Conservation (phyloP, 2,888 invertebrate genomes). For the Myopa testacea region DNA sequence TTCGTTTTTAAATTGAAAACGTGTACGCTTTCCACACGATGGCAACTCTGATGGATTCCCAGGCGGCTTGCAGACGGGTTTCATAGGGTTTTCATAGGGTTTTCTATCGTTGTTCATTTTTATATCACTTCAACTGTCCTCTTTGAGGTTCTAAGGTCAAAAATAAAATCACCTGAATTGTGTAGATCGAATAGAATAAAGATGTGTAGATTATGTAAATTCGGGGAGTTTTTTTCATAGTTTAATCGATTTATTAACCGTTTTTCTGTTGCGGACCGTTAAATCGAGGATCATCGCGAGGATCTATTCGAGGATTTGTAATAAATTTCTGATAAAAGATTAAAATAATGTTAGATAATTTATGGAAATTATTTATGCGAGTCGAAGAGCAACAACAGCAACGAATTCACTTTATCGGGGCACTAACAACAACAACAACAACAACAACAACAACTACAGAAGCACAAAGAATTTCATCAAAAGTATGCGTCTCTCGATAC, state of each 20-base stretch:
- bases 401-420: constrained; percentile 19
- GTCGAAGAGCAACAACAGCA: constrained; percentile 31
- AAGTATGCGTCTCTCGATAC: neutral
- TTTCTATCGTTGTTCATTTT: neutral
- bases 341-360: constrained; percentile 45
- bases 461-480: neutral
- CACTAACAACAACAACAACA: constrained; percentile 2
- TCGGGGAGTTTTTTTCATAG: neutral
- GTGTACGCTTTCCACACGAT: neutral
- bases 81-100: neutral
- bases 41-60: neutral
- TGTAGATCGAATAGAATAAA: too few relatives aligned
- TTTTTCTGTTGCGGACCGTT: neutral
- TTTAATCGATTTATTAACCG: constrained; percentile 22
- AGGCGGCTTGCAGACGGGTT: too few relatives aligned
- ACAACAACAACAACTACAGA: neutral
- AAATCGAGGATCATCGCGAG: too few relatives aligned
- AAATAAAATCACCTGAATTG: too few relatives aligned
- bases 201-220: too few relatives aligned
- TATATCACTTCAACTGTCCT: too few relatives aligned
- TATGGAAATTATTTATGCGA: constrained; percentile 45
- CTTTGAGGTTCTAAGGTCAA: too few relatives aligned
- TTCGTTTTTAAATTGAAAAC: constrained; percentile 14
- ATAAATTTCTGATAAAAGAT: constrained; percentile 40
- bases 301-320: too few relatives aligned